Evolutionary conservation across 2,797 vertebrate genomes (phyloP), one percentile per base, ranked within the genome.

Genomic region (Centropyge bicolor): DNA sequence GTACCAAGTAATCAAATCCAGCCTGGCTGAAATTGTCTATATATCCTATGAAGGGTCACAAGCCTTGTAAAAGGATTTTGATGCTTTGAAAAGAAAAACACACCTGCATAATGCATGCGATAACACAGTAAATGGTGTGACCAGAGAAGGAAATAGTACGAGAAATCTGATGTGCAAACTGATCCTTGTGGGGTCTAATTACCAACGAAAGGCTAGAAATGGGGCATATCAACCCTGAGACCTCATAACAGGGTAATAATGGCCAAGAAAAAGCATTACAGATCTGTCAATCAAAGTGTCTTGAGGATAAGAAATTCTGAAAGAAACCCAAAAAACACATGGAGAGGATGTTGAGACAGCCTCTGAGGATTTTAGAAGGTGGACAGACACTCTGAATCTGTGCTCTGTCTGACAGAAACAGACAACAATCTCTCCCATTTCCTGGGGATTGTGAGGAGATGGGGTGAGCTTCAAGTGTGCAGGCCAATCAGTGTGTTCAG

Each of bases 61-160:
- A 66, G 70, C n/a, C 82, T 63, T 36, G 36, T 57, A 36, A 86
- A 81, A 72, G 55, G 55, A 81, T 20, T 65, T 31, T 36, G 52
- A 57, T 67, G 74, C 57, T 67, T 27, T 76, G 20, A 79, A 88
- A 78, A 43, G 35, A 63, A 54, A 75, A 73, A 41, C 24, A 76
- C 59, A 31, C 24, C 64, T 49, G 57, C 24, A 63, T 74, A 67
- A 84, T 80, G 63, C 48, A 66, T 46, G 22, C 67, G 14, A 65
- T 11, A 74, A 76, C 51, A 56, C 49, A 55, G 54, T 27, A 62
- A 75, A 83, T 72, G 55, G 31, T 80, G 45, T 60, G 14, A 57
- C 9, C 38, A 65, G 64, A 61, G 6, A 61, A 72, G 84, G 60
- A 55, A 13, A 72, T 79, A 67, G 12, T 60, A 31, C 16, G 45